Evolutionary conservation across 2,888 invertebrate genomes (phyloP).

Genomic region (Spilarctia lutea): DNA sequence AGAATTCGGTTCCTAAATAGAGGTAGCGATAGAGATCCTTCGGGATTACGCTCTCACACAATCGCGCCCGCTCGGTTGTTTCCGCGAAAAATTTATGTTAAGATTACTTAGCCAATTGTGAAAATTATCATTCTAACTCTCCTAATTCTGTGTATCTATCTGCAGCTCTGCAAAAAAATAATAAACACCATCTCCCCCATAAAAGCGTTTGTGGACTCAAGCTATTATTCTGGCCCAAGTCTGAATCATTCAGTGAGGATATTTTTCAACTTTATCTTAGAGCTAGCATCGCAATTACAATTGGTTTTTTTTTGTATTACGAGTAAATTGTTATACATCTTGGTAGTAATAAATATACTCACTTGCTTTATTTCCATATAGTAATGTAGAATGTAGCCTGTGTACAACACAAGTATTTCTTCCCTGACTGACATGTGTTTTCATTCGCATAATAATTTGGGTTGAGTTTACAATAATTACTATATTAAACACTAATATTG

Average conservation of each 20-base stretch:
- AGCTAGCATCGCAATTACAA: not conserved
- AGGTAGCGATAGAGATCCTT: not conserved
- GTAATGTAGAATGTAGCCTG: no score
- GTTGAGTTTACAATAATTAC: no score
- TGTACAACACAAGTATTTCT: not conserved
- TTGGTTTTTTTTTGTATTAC: not conserved
- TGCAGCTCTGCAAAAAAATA: not conserved
- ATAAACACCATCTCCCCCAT: not conserved
- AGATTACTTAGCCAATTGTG: not conserved
- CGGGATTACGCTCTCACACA: not conserved
- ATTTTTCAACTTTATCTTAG: not conserved
- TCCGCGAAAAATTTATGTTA: not conserved
- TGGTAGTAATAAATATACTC: no score
- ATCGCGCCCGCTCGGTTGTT: not conserved
- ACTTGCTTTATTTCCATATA: not conserved
- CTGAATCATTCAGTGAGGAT: constrained; percentile 8
- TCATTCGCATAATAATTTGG: no score
- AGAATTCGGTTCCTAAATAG: not conserved
- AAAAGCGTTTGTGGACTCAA: constrained; percentile 13
- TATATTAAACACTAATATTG: no score
- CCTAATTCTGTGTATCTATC: not conserved
- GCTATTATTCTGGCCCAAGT: not conserved
- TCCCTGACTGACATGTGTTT: not conserved
- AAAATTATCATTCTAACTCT: not conserved
- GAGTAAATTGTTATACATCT: not conserved